Evolutionary conservation across 2,113 vertebrate species (phyloP).

Genomic region (Irena cyanogastra): DNA sequence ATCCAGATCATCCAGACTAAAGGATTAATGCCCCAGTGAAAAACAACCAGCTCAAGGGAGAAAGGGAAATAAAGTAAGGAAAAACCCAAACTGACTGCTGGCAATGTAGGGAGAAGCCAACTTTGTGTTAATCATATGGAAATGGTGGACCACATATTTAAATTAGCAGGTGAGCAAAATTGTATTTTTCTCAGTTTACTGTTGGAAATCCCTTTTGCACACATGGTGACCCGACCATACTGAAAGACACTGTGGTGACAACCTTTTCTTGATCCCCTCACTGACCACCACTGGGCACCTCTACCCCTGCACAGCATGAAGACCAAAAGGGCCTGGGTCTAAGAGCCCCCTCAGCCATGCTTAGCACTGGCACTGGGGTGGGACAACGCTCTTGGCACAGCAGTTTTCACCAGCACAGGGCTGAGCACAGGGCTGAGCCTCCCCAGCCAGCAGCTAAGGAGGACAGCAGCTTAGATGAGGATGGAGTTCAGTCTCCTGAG

Average conservation of each 20-base stretch:
- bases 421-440: neutral
- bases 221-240: rapidly evolving
- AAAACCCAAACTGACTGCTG: neutral
- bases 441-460: neutral
- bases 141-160: neutral
- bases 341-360: rapidly evolving
- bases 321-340: neutral
- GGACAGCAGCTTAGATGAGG: neutral
- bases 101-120: neutral
- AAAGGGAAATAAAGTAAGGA: neutral
- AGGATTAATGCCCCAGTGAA: neutral
- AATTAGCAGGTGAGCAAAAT: neutral
- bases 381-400: neutral
- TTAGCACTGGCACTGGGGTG: rapidly evolving
- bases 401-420: no score
- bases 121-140: neutral
- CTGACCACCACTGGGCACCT: neutral
- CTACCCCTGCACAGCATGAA: rapidly evolving
- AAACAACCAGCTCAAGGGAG: neutral
- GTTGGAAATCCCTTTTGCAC: neutral
- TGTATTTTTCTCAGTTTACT: neutral
- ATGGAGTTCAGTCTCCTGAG: neutral
- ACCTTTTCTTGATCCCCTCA: neutral
- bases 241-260: neutral
- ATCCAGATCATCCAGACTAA: neutral